phyloP scores from a whole-genome alignment of 1,140 invertebrate genomes.

The Thaumatotibia leucotreta region DNA sequence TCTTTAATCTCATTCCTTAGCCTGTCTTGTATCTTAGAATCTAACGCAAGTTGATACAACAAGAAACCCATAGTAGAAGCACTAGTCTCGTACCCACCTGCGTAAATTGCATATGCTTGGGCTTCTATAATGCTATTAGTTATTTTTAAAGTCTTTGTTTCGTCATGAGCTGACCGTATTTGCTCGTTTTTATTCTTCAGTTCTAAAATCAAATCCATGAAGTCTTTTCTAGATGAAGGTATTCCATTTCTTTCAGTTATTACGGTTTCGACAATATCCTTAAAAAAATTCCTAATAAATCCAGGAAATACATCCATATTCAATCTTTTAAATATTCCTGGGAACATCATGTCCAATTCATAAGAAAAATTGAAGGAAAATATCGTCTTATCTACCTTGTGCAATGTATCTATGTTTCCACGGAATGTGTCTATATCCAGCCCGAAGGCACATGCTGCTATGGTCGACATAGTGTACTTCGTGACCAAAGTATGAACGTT shows the following conservation, averaged over 20 bases:
- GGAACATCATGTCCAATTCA: slow-evolving; percentile 44
- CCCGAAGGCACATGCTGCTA: slow-evolving; percentile 78
- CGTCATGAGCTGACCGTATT: slow-evolving; percentile 6
- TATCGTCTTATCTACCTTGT: slow-evolving; percentile 27
- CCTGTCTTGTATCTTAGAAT: slow-evolving; percentile 58
- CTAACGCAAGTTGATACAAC: slow-evolving; percentile 53
- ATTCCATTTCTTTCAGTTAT: slow-evolving; percentile 27
- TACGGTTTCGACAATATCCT: slow-evolving; percentile 25
- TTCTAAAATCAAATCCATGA: slow-evolving; percentile 41
- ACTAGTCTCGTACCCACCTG: slow-evolving; percentile 49
- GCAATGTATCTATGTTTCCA: no score
- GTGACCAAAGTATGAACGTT: slow-evolving; percentile 58
- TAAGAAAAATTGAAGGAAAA: slow-evolving; percentile 17
- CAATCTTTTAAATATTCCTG: slow-evolving; percentile 37
- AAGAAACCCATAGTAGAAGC: slow-evolving; percentile 33
- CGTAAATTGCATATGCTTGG: slow-evolving; percentile 56
- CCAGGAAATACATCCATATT: slow-evolving; percentile 30
- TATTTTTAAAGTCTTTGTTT: slow-evolving; percentile 32
- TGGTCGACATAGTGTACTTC: slow-evolving; percentile 67
- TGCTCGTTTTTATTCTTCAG: slow-evolving; percentile 32
- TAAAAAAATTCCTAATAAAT: slow-evolving; percentile 30
- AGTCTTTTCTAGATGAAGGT: slow-evolving; percentile 31
- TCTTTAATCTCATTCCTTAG: slow-evolving; percentile 46
- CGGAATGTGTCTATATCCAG: slow-evolving; percentile 74
- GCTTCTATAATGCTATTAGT: slow-evolving; percentile 46